These are phyloP conservation scores for Rotaria sp. DNA, from an alignment of 2,888 invertebrate species.

Conservation along the genomic window DNA sequence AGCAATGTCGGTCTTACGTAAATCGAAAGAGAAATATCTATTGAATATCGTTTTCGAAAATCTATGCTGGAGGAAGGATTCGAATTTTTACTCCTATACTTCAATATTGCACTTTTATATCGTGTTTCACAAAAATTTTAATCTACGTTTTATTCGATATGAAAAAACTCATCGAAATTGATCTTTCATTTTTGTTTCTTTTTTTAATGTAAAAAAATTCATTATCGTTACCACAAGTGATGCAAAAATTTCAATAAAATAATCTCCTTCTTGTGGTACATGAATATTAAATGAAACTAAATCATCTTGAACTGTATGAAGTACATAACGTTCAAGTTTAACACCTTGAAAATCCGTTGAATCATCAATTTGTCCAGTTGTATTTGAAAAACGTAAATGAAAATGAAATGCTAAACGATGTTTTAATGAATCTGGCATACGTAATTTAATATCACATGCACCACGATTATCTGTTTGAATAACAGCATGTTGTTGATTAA, in stretches of 20 bases:
- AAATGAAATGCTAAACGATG: constrained; percentile 92
- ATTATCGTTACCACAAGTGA: constrained; percentile 77
- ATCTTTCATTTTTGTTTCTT: too few relatives aligned
- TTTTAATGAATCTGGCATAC: constrained; percentile 90
- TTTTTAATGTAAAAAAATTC: too few relatives aligned
- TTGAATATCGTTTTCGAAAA: too few relatives aligned
- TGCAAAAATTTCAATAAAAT: constrained; percentile 90
- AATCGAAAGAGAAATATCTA: too few relatives aligned
- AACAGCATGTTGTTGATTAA: constrained; percentile 69
- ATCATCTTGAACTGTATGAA: constrained; percentile 70
- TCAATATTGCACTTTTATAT: too few relatives aligned
- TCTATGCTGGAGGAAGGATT: too few relatives aligned
- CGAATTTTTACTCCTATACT: too few relatives aligned
- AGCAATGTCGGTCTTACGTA: too few relatives aligned
- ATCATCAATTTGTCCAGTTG: constrained; percentile 58
- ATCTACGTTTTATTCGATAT: too few relatives aligned
- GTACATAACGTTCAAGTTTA: constrained; percentile 89
- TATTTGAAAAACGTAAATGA: constrained; percentile 73
- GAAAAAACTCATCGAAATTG: too few relatives aligned
- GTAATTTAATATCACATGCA: constrained; percentile 87
- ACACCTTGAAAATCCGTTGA: constrained; percentile 74
- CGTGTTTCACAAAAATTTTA: too few relatives aligned
- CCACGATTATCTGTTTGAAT: constrained; percentile 92
- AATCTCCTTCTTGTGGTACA: constrained; percentile 86
- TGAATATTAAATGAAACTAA: constrained; percentile 74